Evolutionary conservation across 2,888 invertebrate genomes (phyloP).

Genomic region (Druceiella hillmani): DNA sequence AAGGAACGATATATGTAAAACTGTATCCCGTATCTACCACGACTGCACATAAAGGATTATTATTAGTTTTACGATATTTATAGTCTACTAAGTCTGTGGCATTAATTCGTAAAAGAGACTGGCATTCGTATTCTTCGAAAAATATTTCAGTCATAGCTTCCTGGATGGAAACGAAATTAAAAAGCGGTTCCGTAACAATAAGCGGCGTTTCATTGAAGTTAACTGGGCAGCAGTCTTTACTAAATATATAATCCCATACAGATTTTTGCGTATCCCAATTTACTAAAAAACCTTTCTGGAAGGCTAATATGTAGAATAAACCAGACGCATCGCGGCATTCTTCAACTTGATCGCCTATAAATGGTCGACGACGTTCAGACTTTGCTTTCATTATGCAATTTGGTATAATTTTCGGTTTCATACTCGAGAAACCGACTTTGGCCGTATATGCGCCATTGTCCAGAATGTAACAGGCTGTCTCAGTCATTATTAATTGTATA

Average conservation of each 20-base stretch:
- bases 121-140: slow-evolving; percentile 95
- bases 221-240: slow-evolving; percentile 75
- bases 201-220: slow-evolving; percentile 73
- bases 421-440: slow-evolving; percentile 76
- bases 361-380: slow-evolving; percentile 88
- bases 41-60: slow-evolving; percentile 61
- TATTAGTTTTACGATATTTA: slow-evolving; percentile 51
- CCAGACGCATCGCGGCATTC: slow-evolving; percentile 96
- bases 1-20: slow-evolving; percentile 92
- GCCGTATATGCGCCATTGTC: slow-evolving; percentile 88
- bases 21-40: slow-evolving; percentile 95
- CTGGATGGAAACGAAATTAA: slow-evolving; percentile 88
- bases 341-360: slow-evolving; percentile 75
- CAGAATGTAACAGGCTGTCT: slow-evolving; percentile 57
- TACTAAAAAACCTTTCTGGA: slow-evolving; percentile 90
- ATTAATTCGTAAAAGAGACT: slow-evolving; percentile 72
- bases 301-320: slow-evolving; percentile 87
- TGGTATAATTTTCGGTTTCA: slow-evolving; percentile 71
- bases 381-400: slow-evolving; percentile 99
- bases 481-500: slow-evolving; percentile 31
- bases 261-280: slow-evolving; percentile 97
- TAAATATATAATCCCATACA: slow-evolving; percentile 94
- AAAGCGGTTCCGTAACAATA: slow-evolving; percentile 89
- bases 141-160: slow-evolving; percentile 94
- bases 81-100: slow-evolving; percentile 77